These are phyloP conservation scores for Leptopilina boulardi DNA, from an alignment of 1,140 invertebrate genomes.

Conservation along the genomic window DNA sequence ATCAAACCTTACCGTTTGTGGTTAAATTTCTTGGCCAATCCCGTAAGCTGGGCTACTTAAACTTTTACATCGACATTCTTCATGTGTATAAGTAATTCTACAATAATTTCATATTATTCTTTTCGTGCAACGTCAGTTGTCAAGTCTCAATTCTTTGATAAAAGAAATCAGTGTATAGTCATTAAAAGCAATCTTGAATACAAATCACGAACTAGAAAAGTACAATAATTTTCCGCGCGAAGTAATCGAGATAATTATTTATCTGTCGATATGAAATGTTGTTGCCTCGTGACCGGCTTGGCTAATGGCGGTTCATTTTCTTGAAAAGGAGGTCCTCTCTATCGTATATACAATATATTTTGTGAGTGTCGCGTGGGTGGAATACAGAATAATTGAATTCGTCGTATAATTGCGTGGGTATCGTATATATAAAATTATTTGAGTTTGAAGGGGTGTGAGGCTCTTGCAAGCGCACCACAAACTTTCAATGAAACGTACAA, in stretches of 20 bases:
- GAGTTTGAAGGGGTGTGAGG: neutral
- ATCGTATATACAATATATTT: neutral
- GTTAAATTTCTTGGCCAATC: conserved; percentile 33
- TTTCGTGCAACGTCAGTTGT: too few species aligned
- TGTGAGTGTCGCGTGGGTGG: conserved; percentile 13
- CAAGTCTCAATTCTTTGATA: too few species aligned
- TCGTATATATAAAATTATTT: conserved; percentile 11
- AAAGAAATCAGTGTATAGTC: neutral
- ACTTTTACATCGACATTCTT: too few species aligned
- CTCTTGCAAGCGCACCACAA: neutral
- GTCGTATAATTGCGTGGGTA: conserved; percentile 27
- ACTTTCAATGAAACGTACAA: neutral
- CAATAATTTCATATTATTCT: too few species aligned
- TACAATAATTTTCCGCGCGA: neutral
- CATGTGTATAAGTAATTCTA: too few species aligned
- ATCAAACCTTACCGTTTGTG: conserved; percentile 32
- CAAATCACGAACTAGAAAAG: neutral
- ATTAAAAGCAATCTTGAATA: neutral
- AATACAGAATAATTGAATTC: conserved; percentile 26
- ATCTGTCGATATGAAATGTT: conserved; percentile 9
- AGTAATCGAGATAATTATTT: conserved; percentile 11
- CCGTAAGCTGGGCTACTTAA: conserved; percentile 10
- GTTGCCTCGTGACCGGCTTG: neutral
- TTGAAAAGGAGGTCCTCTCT: neutral
- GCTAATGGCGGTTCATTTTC: conserved; percentile 8